Evolutionary conservation across 2,113 vertebrate genomes (phyloP).

Genomic region (Rhadina sibilatrix): DNA sequence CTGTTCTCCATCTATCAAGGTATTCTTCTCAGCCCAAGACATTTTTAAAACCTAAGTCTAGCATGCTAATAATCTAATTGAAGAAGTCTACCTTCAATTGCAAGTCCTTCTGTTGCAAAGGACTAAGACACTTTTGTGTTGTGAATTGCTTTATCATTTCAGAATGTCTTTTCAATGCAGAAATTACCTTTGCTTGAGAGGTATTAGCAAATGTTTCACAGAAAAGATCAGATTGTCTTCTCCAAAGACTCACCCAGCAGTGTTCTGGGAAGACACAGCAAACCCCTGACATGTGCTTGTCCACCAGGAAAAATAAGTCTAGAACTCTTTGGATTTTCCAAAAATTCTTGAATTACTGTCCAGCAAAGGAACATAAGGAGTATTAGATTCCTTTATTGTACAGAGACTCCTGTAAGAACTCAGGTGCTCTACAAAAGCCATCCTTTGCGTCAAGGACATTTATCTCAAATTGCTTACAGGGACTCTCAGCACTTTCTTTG

Average conservation of each 20-base stretch:
- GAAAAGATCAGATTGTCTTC: background rate
- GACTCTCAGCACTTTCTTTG: background rate
- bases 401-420: background rate
- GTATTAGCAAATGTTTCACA: rapidly evolving
- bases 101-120: background rate
- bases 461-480: slow-evolving; percentile 20
- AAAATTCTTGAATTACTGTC: background rate
- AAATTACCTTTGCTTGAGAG: background rate
- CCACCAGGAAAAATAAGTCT: background rate
- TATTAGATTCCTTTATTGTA: background rate
- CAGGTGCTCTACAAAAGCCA: background rate
- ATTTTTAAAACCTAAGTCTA: background rate
- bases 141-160: background rate
- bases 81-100: background rate
- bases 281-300: background rate
- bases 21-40: background rate
- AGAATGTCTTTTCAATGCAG: background rate
- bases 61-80: background rate
- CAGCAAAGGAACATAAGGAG: background rate
- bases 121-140: background rate
- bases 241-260: background rate
- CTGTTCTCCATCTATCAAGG: background rate
- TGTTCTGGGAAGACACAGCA: background rate
- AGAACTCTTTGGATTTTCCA: background rate
- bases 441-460: slow-evolving; percentile 4